phyloP scores from a whole-genome alignment of 2,888 invertebrate genomes.

The Folsomia manolachei region DNA sequence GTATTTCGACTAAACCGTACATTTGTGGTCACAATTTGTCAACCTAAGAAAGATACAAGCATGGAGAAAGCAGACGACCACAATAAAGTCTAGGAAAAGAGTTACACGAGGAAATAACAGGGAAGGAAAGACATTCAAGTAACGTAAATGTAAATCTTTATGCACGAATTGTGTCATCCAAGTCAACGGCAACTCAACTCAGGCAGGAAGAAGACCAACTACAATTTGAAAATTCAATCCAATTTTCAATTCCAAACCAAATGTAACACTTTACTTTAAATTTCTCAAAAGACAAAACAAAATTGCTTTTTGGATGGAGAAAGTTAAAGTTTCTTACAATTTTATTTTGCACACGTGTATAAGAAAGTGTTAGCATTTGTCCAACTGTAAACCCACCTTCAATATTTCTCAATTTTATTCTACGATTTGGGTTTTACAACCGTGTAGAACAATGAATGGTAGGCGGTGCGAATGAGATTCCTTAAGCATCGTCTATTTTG shows the following conservation, averaged over 20 bases:
- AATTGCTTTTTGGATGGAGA: neutral
- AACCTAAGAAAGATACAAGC: too few relatives aligned
- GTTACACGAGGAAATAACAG: neutral
- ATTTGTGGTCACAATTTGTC: too few relatives aligned
- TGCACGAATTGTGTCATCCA: conserved; percentile 10
- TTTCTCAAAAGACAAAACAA: neutral
- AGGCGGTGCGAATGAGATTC: neutral
- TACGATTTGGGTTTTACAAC: neutral
- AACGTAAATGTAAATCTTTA: neutral
- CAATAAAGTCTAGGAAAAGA: too few relatives aligned
- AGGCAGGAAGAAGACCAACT: neutral
- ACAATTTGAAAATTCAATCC: neutral
- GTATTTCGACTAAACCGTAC: too few relatives aligned
- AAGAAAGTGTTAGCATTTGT: too few relatives aligned
- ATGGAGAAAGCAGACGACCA: too few relatives aligned
- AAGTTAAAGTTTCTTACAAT: neutral
- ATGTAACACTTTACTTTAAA: neutral
- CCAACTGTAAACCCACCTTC: neutral
- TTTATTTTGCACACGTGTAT: neutral
- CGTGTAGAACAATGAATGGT: neutral
- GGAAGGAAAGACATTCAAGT: neutral
- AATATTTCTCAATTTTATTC: neutral
- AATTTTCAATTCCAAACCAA: neutral
- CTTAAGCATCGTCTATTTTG: too few relatives aligned
- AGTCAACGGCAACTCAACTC: too few relatives aligned